Evolutionary conservation across 2,797 vertebrate genomes (phyloP).

Genomic region (Manis pentadactyla): DNA sequence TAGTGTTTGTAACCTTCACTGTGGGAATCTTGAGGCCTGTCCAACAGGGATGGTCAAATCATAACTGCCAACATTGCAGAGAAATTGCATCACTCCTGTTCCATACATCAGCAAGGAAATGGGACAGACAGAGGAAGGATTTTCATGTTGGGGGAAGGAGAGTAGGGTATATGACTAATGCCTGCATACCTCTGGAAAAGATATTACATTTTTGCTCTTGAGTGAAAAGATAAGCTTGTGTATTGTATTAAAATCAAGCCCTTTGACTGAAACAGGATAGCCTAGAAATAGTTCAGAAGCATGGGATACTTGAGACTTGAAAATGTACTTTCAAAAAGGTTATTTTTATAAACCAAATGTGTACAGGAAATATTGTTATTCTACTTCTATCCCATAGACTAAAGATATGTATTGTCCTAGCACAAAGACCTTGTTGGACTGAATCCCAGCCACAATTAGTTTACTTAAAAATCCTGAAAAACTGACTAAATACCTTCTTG

Average conservation of each 20-base stretch:
- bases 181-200: conserved; percentile 66
- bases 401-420: conserved; percentile 71
- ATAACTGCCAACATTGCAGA: conserved; percentile 30
- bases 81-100: conserved; percentile 12
- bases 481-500: neutral
- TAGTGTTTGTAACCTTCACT: neutral
- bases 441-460: conserved; percentile 57
- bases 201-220: conserved; percentile 53
- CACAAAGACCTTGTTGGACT: conserved; percentile 71
- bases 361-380: conserved; percentile 78
- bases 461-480: conserved; percentile 64
- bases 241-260: conserved; percentile 68
- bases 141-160: conserved; percentile 17
- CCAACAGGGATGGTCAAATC: conserved; percentile 45
- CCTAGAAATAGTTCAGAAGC: conserved; percentile 80
- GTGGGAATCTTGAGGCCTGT: conserved; percentile 11
- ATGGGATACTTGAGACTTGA: conserved; percentile 72
- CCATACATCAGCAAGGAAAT: conserved; percentile 71
- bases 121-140: conserved; percentile 72
- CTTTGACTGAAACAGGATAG: conserved; percentile 78
- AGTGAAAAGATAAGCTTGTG: conserved; percentile 75
- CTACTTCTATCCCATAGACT: conserved; percentile 71
- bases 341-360: conserved; percentile 82
- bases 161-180: conserved; percentile 64
- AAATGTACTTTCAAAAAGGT: conserved; percentile 78